These are phyloP conservation scores for Neuroterus valhalla DNA, from an alignment of 1,140 invertebrate genomes.

Conservation along the genomic window DNA sequence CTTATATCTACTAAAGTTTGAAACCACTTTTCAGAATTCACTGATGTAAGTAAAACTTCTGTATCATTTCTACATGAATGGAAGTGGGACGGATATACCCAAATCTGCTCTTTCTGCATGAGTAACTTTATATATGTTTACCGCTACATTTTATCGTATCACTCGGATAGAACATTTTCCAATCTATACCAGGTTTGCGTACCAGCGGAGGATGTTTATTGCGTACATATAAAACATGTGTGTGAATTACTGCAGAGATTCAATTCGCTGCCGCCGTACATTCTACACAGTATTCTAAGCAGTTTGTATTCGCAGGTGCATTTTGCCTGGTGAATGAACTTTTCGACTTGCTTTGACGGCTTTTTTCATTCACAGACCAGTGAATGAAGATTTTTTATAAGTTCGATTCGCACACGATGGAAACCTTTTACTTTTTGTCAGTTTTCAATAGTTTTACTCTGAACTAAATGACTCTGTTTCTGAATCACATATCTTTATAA, in stretches of 20 bases:
- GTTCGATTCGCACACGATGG: neutral
- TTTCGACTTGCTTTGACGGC: neutral
- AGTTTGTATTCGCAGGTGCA: neutral
- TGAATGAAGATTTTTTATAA: slow-evolving; percentile 1
- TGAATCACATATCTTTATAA: too few species aligned
- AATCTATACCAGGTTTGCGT: slow-evolving; percentile 1
- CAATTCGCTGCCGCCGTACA: neutral
- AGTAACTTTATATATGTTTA: slow-evolving; percentile 15
- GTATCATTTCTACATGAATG: slow-evolving; percentile 22
- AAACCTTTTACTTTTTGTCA: neutral
- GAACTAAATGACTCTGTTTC: too few species aligned
- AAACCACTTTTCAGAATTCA: neutral
- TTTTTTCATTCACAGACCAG: slow-evolving; percentile 9
- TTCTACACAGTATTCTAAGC: slow-evolving; percentile 1
- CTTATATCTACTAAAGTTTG: neutral
- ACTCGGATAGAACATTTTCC: neutral
- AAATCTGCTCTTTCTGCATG: slow-evolving; percentile 16
- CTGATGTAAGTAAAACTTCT: neutral
- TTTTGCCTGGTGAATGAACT: neutral
- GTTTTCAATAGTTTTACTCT: neutral
- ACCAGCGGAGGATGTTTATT: neutral
- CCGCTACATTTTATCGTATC: slow-evolving; percentile 14
- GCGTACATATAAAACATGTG: neutral
- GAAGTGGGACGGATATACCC: neutral
- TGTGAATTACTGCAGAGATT: neutral